Conservation (phyloP, 2,797 vertebrate genomes). For the Peromyscus eremicus region DNA sequence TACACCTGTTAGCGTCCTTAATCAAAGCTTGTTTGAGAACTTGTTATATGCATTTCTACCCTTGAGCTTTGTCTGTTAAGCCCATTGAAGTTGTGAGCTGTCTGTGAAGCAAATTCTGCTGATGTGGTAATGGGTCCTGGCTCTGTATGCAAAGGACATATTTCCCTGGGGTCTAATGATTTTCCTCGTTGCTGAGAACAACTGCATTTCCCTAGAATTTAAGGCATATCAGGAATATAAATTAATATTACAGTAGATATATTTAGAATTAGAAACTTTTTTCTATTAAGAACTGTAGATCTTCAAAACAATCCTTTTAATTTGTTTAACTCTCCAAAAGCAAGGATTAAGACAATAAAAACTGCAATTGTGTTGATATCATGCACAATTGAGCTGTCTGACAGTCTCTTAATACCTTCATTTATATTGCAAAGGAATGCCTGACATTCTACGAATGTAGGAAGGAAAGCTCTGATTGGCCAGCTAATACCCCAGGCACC, state of each 20-base stretch:
- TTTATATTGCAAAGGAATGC: neutral
- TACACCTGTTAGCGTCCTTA: constrained; percentile 17
- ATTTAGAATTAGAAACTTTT: constrained; percentile 24
- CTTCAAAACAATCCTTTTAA: neutral
- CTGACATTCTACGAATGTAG: neutral
- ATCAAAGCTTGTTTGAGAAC: constrained; percentile 49
- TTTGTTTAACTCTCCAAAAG: constrained; percentile 35
- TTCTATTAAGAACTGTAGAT: neutral
- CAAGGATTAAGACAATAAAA: neutral
- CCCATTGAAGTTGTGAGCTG: neutral
- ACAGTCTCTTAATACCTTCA: neutral
- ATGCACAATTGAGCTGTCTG: neutral
- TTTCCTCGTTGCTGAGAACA: constrained; percentile 30
- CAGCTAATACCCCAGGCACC: neutral
- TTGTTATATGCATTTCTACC: neutral
- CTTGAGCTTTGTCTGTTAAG: constrained; percentile 49
- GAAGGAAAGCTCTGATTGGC: neutral
- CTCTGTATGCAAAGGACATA: neutral
- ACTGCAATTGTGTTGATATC: neutral
- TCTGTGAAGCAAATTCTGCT: neutral
- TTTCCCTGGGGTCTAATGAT: neutral
- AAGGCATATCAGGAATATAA: constrained; percentile 13
- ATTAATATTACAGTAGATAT: constrained; percentile 7
- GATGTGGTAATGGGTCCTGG: neutral
- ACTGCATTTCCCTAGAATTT: constrained; percentile 4